Percentiles rank a stretch among this genome's conserved stretches.
These are phyloP conservation scores for Pachyramphus minor DNA, from an alignment of 2,113 vertebrate species.

Conservation along the genomic window DNA sequence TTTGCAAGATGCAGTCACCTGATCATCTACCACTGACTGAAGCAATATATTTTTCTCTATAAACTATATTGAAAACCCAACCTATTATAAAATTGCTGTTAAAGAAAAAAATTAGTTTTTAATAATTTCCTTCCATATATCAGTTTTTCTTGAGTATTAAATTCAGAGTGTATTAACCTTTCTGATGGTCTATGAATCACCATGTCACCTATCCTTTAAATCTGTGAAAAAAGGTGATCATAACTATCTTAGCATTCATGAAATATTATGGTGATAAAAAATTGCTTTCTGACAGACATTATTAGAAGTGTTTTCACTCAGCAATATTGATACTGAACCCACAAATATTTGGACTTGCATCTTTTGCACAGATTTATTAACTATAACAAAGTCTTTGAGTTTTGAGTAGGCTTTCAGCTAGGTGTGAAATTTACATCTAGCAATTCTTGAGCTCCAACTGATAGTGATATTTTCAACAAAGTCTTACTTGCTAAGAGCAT, in stretches of 20 bases:
- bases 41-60: background rate
- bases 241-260: background rate
- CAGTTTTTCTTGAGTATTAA: background rate
- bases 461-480: background rate
- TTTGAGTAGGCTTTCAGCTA: background rate
- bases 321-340: background rate
- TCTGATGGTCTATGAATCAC: background rate
- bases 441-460: background rate
- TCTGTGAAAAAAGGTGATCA: background rate
- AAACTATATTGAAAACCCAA: background rate
- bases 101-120: background rate
- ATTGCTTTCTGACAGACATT: background rate
- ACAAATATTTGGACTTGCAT: background rate
- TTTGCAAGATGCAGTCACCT: background rate
- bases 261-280: background rate
- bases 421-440: background rate
- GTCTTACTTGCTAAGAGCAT: background rate
- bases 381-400: background rate
- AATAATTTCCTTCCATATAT: background rate
- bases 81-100: background rate
- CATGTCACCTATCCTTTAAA: background rate
- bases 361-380: background rate
- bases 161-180: background rate
- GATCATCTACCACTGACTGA: background rate
- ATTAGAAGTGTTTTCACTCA: background rate